A percentile compares a stretch with the other conserved stretches of the same genome.
Conservation (phyloP, 2,113 vertebrate species). For the Candoia aspera region DNA sequence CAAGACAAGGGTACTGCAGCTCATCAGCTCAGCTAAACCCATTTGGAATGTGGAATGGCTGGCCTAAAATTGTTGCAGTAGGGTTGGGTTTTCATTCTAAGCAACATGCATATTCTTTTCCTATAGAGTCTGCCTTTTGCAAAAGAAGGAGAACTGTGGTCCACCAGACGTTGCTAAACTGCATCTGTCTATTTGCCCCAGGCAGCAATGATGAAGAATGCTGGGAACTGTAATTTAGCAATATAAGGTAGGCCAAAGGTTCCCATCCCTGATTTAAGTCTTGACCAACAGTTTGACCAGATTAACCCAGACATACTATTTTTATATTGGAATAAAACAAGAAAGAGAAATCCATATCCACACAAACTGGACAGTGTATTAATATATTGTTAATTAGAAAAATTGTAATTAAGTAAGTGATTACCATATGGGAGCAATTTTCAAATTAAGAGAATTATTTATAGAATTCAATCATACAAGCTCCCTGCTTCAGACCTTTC, state of each 20-base stretch:
- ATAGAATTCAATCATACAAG: constrained; percentile 27
- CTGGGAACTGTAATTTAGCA: neutral
- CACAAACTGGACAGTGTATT: constrained; percentile 19
- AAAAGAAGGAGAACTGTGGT: neutral
- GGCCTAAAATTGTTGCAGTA: neutral
- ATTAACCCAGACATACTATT: neutral
- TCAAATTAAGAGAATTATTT: constrained; percentile 29
- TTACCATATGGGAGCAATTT: constrained; percentile 23
- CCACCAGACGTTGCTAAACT: neutral
- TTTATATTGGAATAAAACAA: neutral
- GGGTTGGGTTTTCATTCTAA: neutral
- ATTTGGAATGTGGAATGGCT: neutral
- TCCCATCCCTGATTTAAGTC: neutral
- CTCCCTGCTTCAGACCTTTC: neutral
- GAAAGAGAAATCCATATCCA: neutral
- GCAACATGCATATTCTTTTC: neutral
- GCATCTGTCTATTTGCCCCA: neutral
- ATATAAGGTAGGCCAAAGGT: neutral
- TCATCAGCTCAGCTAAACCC: neutral
- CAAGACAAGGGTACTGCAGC: neutral
- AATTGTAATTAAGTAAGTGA: constrained; percentile 32
- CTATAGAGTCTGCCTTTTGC: neutral
- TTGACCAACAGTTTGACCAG: neutral
- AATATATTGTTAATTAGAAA: constrained; percentile 31
- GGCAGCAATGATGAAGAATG: neutral